Evolutionary conservation across 1,140 invertebrate species (phyloP).

Genomic region (Ceratina japonica): DNA sequence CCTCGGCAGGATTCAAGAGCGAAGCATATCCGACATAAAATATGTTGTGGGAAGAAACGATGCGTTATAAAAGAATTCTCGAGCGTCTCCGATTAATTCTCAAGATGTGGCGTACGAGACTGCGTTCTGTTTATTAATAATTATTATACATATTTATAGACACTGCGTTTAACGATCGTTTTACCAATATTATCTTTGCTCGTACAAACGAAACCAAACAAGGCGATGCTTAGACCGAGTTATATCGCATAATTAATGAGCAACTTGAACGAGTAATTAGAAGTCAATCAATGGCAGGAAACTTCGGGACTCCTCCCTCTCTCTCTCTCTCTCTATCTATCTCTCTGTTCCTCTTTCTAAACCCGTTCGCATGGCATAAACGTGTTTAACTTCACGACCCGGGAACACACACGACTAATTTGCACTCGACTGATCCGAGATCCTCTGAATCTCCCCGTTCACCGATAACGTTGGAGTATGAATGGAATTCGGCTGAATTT

Average conservation of each 20-base stretch:
- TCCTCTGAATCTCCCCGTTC: neutral
- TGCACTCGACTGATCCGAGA: neutral
- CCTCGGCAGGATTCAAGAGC: constrained; percentile 2
- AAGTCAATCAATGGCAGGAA: neutral
- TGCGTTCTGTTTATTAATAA: too few species aligned
- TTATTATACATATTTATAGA: too few species aligned
- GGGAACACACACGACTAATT: constrained; percentile 13
- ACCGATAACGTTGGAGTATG: neutral
- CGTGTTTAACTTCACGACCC: neutral
- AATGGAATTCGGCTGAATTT: too few species aligned
- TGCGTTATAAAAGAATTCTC: neutral
- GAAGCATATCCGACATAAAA: neutral
- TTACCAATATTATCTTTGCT: too few species aligned
- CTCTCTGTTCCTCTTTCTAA: constrained; percentile 11
- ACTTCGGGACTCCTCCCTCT: too few species aligned
- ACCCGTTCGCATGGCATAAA: neutral
- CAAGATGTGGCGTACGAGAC: neutral
- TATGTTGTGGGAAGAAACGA: too few species aligned
- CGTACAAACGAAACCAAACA: too few species aligned
- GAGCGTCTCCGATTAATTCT: neutral
- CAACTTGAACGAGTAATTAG: too few species aligned
- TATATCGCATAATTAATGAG: too few species aligned
- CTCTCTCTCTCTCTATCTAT: too few species aligned
- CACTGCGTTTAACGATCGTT: too few species aligned
- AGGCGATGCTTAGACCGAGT: too few species aligned